Evolutionary conservation across 2,888 invertebrate species (phyloP).

Genomic region (Acleris laterana): DNA sequence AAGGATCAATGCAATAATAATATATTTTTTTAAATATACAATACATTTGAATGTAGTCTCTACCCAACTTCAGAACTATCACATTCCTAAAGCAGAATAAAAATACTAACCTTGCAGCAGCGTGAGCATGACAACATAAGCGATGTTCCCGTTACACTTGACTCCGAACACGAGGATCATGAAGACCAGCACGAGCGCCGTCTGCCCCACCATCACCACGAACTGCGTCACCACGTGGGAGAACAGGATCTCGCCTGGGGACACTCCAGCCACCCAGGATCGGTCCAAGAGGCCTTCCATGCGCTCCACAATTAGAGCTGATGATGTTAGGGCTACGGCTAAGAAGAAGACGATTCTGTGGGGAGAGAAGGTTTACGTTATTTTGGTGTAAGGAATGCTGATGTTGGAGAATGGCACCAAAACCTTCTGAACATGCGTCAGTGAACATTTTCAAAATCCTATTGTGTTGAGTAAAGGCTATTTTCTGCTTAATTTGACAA

Average conservation of each 20-base stretch:
- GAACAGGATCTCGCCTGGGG: slow-evolving; percentile 95
- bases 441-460: too few species aligned
- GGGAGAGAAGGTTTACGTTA: slow-evolving; percentile 41
- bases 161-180: slow-evolving; percentile 96
- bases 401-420: too few species aligned
- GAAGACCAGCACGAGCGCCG: slow-evolving; percentile 94
- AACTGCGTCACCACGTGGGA: slow-evolving; percentile 97
- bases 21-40: too few species aligned
- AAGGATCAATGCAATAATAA: too few species aligned
- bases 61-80: too few species aligned
- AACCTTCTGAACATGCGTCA: too few species aligned
- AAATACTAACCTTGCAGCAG: slow-evolving; percentile 88
- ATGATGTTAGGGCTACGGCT: slow-evolving; percentile 96
- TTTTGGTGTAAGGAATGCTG: too few species aligned
- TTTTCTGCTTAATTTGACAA: too few species aligned
- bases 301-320: slow-evolving; percentile 94
- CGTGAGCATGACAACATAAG: slow-evolving; percentile 93
- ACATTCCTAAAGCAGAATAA: too few species aligned
- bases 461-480: too few species aligned
- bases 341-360: slow-evolving; percentile 97
- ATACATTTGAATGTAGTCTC: too few species aligned
- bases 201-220: slow-evolving; percentile 97
- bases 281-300: slow-evolving; percentile 96
- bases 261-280: slow-evolving; percentile 97
- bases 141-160: slow-evolving; percentile 94